Evolutionary conservation across 2,797 vertebrate genomes (phyloP).

Genomic region (Bovichtus variegatus): DNA sequence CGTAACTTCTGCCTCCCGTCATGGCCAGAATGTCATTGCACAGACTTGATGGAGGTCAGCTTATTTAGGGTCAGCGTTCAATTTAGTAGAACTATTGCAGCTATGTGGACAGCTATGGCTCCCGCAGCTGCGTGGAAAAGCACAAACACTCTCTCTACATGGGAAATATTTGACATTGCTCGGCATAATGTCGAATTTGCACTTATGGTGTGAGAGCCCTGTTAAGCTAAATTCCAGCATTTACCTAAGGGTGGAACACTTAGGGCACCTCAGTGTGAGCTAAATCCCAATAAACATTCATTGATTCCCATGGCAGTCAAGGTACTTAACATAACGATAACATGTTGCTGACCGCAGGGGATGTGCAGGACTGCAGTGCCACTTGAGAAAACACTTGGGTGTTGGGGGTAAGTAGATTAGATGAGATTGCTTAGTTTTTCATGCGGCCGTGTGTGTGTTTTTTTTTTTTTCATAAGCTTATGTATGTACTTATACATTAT

Average conservation of each 20-base stretch:
- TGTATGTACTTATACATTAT: not conserved
- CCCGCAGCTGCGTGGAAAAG: not conserved
- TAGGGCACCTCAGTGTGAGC: not conserved
- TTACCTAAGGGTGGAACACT: not conserved
- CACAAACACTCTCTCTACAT: not conserved
- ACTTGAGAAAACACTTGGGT: not conserved
- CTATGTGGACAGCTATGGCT: not conserved
- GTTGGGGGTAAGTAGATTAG: not conserved
- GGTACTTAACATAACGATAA: not conserved
- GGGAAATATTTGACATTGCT: constrained; percentile 7
- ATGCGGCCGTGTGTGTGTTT: not conserved
- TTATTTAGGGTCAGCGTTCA: not conserved
- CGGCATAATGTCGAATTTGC: not conserved
- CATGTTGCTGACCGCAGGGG: not conserved
- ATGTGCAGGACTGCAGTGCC: not conserved
- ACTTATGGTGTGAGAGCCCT: not conserved
- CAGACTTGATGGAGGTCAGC: not conserved
- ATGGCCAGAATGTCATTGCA: not conserved
- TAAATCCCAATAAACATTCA: not conserved
- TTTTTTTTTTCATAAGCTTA: not conserved
- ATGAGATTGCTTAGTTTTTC: not conserved
- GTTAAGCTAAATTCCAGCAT: not conserved
- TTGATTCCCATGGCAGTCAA: not conserved
- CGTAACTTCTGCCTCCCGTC: not conserved
- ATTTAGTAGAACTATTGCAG: not conserved